Base-by-base conservation (phyloP, 30 jellyfish, hydroid and myxozoan species). In the Catostylus mosaicus region DNA sequence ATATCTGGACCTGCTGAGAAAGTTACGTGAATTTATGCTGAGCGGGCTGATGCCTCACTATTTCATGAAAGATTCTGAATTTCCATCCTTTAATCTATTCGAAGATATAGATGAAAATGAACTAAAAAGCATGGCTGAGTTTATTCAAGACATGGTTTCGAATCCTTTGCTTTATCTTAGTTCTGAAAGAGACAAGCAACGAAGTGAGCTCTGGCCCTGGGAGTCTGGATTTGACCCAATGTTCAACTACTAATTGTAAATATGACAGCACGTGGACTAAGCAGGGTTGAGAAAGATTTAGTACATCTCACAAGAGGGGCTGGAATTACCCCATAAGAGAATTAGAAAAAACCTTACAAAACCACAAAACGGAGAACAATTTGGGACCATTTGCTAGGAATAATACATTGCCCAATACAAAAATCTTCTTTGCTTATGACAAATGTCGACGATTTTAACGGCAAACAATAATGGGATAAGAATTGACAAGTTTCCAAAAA, bases 21-120 rank as follows among this genome's bases (percentile, higher is more conserved):
- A 78, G 19, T 48, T 82, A 29, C 70, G 68, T 34, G 48, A 73
- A 1, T 73, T 78, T 43, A 51, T 89, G 34, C 4, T 48, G 8
- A 80, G 43, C 16, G 74, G 65, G 45, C 33, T 59, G 23, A 50
- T 80, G 70, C 90, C 90, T 3, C 88, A 80, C 56, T 89, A 80
- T 59, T 89, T 89, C 67, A 51, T 80, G 94, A 68, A 73, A 63
- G 80, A 73, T 36, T 92, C 97, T 1, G 97, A 89, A 26, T 89
- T 73, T 57, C 91, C 94, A 18, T 54, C 80, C 0, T 61, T 80
- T 32, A 89, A 89, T 45, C 30, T 89, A 48, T 76, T 73, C 38
- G 94, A 81, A 7, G 91, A 83, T 0, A 82, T 80, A 20, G 76
- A 63, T 1, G 54, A 68, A 0, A 77, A 36, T 27, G 73, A 73